phyloP scores from a whole-genome alignment of 2,797 vertebrate species.

The Siniperca undulata region DNA sequence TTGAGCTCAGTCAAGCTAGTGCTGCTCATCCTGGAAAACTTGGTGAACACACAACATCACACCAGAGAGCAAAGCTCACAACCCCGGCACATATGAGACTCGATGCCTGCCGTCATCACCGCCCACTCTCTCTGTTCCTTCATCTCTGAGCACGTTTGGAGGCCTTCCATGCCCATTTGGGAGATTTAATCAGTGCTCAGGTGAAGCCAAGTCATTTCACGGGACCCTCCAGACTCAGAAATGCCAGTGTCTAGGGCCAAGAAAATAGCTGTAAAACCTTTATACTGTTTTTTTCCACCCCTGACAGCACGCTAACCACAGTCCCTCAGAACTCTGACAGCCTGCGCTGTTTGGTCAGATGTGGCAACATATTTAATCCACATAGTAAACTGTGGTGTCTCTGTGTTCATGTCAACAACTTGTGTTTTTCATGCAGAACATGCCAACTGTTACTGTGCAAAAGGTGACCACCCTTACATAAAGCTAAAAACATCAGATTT shows the following conservation, averaged over 20 bases:
- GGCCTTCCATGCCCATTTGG: conserved; percentile 59
- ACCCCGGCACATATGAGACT: conserved; percentile 39
- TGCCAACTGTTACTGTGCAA: conserved; percentile 16
- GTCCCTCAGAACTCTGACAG: conserved; percentile 45
- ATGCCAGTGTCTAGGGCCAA: conserved; percentile 64
- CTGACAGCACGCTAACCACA: conserved; percentile 45
- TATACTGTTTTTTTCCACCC: conserved; percentile 26
- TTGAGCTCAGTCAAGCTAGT: conserved; percentile 10
- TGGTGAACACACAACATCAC: conserved; percentile 24
- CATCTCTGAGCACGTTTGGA: conserved; percentile 53
- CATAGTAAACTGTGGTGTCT: conserved; percentile 43
- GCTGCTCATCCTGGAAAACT: conserved; percentile 50
- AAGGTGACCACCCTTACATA: conserved; percentile 1
- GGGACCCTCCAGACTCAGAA: conserved; percentile 63
- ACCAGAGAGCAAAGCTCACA: background rate
- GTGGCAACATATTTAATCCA: conserved; percentile 46
- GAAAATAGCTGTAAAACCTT: conserved; percentile 70
- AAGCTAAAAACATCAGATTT: background rate
- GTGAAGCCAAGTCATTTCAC: conserved; percentile 68
- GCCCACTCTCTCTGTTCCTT: conserved; percentile 32
- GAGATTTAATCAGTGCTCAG: conserved; percentile 56
- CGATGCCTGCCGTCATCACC: conserved; percentile 20
- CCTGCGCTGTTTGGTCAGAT: conserved; percentile 36
- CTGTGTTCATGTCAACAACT: conserved; percentile 15
- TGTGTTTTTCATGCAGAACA: conserved; percentile 21